A percentile compares a stretch with the other conserved stretches of the same genome.
Evolutionary conservation across 2,888 invertebrate species (phyloP).

Genomic region (Priocnemis perturbator): DNA sequence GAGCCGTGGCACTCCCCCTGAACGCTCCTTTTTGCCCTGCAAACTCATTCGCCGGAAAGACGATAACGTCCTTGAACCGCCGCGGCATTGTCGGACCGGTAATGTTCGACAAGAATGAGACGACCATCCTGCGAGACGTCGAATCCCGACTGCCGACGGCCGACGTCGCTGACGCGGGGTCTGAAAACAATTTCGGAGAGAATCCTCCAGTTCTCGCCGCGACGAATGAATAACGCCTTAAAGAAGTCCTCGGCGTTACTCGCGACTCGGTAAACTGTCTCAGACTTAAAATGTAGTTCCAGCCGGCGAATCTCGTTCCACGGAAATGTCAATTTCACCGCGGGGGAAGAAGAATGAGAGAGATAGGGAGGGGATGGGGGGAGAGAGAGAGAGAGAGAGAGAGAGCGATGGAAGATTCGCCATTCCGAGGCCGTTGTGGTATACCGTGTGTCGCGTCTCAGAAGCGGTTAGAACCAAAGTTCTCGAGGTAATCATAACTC

Average conservation of each 20-base stretch:
- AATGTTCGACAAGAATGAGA: too few species aligned
- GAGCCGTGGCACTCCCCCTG: slow-evolving; percentile 32
- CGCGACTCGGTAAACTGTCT: too few species aligned
- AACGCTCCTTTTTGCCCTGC: slow-evolving; percentile 38
- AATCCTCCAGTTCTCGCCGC: too few species aligned
- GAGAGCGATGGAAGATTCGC: background rate
- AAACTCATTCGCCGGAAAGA: slow-evolving; percentile 1
- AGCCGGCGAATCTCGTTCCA: background rate
- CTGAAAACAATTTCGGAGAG: too few species aligned
- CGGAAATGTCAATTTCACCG: background rate
- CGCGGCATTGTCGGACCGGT: too few species aligned
- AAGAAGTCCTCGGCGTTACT: too few species aligned
- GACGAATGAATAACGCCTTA: too few species aligned
- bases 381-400: too few species aligned
- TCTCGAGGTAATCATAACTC: slow-evolving; percentile 53
- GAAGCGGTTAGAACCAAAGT: slow-evolving; percentile 50
- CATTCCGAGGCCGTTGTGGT: slow-evolving; percentile 20
- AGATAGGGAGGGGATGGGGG: too few species aligned
- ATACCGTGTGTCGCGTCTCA: slow-evolving; percentile 39
- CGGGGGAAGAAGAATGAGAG: background rate
- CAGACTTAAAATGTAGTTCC: background rate
- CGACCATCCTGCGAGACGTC: too few species aligned
- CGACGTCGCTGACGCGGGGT: too few species aligned
- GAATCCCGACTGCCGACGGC: too few species aligned
- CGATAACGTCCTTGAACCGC: background rate